phyloP scores from a whole-genome alignment of 2,113 vertebrate genomes.

The Salvator merianae region DNA sequence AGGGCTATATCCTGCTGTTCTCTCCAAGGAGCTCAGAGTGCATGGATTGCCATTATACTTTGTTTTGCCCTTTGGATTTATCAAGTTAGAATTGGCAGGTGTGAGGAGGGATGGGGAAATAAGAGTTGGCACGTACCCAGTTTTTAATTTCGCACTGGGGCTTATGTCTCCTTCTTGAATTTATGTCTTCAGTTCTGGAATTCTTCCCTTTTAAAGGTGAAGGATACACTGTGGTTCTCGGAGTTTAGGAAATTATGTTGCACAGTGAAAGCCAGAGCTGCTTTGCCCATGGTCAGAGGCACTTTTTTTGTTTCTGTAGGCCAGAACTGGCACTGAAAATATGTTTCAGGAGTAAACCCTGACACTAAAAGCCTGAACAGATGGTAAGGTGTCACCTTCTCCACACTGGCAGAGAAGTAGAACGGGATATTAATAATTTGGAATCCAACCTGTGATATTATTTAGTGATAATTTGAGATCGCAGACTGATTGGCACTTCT shows the following conservation, averaged over 20 bases:
- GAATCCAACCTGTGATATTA: constrained; percentile 3
- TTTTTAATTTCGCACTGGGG: not conserved
- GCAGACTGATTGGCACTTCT: not conserved
- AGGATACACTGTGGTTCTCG: not conserved
- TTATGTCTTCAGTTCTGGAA: not conserved
- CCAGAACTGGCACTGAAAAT: not conserved
- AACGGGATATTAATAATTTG: not conserved
- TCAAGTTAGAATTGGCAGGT: not conserved
- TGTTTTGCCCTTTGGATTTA: not conserved
- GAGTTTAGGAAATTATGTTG: not conserved
- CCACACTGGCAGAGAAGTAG: not conserved
- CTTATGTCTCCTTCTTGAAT: not conserved
- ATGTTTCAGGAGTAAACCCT: not conserved
- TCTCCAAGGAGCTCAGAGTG: not conserved
- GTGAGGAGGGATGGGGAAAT: not conserved
- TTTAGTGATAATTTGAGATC: not conserved
- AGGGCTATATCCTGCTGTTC: not conserved
- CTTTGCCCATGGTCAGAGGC: not conserved
- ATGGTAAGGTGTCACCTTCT: not conserved
- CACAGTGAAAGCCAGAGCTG: not conserved
- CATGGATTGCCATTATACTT: not conserved
- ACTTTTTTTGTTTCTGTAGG: not conserved
- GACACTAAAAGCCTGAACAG: not conserved
- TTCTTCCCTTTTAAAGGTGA: not conserved
- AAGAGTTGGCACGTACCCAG: not conserved